Conservation (phyloP, 1,140 invertebrate genomes). For the Leptestheria dahalacensis region DNA sequence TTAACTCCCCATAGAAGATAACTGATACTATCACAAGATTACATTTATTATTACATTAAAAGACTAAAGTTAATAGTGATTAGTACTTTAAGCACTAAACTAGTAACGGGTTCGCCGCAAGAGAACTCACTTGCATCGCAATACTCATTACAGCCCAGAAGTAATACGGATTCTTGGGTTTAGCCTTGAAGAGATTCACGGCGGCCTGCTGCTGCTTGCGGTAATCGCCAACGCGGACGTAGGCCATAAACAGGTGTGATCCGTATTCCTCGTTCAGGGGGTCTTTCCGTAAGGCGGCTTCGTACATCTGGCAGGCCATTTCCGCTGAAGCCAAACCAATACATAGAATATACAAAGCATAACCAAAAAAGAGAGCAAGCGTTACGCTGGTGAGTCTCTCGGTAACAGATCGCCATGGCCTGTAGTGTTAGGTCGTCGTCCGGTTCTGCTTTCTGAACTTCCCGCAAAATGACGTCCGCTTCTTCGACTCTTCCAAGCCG, state of each 20-base stretch:
- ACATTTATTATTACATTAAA: too few relatives aligned
- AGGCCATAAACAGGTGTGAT: slow-evolving; percentile 87
- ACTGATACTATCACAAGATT: too few relatives aligned
- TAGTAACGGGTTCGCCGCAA: background rate
- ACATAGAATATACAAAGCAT: background rate
- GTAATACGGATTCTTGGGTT: slow-evolving; percentile 89
- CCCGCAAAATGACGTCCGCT: slow-evolving; percentile 52
- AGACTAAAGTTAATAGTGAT: too few relatives aligned
- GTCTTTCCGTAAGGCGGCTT: slow-evolving; percentile 67
- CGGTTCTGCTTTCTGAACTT: slow-evolving; percentile 63
- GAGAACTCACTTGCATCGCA: slow-evolving; percentile 55
- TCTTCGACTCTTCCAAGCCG: slow-evolving; percentile 68
- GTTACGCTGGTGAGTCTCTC: slow-evolving; percentile 75
- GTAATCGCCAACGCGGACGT: slow-evolving; percentile 76
- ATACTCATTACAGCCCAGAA: slow-evolving; percentile 96
- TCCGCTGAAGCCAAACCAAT: slow-evolving; percentile 45
- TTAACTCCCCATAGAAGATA: too few relatives aligned
- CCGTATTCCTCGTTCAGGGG: slow-evolving; percentile 81
- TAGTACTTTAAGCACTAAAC: slow-evolving; percentile 12
- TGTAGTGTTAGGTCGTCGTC: slow-evolving; percentile 84
- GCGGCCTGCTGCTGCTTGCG: slow-evolving; percentile 82
- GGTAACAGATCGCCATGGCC: slow-evolving; percentile 89
- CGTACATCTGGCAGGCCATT: slow-evolving; percentile 74
- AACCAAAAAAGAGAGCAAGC: background rate
- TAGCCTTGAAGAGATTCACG: slow-evolving; percentile 72